Evolutionary conservation across 2,797 vertebrate genomes (phyloP).

Genomic region (Pangasius larnaudii): DNA sequence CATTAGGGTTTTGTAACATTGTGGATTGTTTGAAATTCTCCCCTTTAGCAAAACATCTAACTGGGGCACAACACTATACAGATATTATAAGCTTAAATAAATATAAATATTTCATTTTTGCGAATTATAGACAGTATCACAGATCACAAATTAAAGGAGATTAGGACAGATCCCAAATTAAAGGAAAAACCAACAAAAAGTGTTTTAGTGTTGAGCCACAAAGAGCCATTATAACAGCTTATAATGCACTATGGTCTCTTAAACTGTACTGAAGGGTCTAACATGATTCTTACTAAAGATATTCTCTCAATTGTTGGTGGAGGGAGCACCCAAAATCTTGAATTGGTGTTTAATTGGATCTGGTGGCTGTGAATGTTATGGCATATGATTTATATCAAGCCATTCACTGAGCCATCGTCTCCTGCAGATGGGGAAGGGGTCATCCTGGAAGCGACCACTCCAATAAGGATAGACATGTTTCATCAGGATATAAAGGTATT

Average conservation of each 20-base stretch:
- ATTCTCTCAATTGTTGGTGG: not conserved
- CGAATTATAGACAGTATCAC: not conserved
- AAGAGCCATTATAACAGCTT: not conserved
- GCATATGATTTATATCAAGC: not conserved
- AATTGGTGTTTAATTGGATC: not conserved
- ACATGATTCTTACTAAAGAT: not conserved
- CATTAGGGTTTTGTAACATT: not conserved
- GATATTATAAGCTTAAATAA: not conserved
- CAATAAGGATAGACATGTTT: not conserved
- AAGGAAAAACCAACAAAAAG: not conserved
- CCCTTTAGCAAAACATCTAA: not conserved
- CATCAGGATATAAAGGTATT: not conserved
- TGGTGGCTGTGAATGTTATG: not conserved
- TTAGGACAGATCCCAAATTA: not conserved
- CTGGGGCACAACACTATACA: not conserved
- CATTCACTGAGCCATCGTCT: not conserved
- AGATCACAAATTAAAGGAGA: not conserved
- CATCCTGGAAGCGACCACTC: not conserved
- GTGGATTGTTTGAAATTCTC: constrained; percentile 8
- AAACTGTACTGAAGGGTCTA: not conserved
- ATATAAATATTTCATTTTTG: not conserved
- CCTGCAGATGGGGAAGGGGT: not conserved
- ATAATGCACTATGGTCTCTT: not conserved
- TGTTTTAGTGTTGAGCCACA: not conserved
- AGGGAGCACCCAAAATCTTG: not conserved